phyloP scores from a whole-genome alignment of 2,113 vertebrate genomes.

The Heterotis niloticus region DNA sequence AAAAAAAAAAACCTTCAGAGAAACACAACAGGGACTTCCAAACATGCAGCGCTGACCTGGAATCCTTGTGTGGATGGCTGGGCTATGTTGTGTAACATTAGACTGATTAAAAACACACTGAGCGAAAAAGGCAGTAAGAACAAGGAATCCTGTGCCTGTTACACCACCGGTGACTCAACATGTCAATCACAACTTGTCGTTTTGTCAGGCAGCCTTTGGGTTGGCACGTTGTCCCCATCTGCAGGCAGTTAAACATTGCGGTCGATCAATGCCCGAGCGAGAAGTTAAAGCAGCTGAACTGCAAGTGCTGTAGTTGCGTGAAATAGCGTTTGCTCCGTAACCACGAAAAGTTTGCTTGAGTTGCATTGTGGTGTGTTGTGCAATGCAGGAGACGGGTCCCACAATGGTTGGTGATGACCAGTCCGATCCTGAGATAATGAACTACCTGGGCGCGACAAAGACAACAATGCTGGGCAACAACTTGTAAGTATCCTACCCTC shows the following conservation, averaged over 20 bases:
- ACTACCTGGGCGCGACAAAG: constrained; percentile 81
- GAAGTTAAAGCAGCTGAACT: not conserved
- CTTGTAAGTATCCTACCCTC: constrained; percentile 76
- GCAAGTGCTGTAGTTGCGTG: not conserved
- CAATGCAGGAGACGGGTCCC: constrained; percentile 83
- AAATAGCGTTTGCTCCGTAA: not conserved
- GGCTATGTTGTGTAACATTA: too few relatives aligned
- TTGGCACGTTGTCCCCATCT: not conserved
- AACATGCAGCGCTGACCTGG: too few relatives aligned
- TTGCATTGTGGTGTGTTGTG: constrained; percentile 14
- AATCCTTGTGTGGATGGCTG: too few relatives aligned
- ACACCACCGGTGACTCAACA: too few relatives aligned
- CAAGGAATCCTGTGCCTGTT: not conserved
- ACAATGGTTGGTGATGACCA: constrained; percentile 89
- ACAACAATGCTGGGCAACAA: constrained; percentile 85
- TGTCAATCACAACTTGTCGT: not conserved
- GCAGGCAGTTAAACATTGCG: not conserved
- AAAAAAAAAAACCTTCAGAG: too few relatives aligned
- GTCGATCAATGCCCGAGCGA: not conserved
- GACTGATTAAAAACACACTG: too few relatives aligned
- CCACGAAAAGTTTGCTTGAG: not conserved
- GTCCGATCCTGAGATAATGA: constrained; percentile 82
- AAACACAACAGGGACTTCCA: too few relatives aligned
- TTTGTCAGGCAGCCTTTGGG: not conserved
- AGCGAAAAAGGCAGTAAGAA: too few relatives aligned